Percentiles rank a stretch among this genome's conserved stretches.
Conservation (phyloP, 2,113 vertebrate species). For the Thunnus maccoyii region DNA sequence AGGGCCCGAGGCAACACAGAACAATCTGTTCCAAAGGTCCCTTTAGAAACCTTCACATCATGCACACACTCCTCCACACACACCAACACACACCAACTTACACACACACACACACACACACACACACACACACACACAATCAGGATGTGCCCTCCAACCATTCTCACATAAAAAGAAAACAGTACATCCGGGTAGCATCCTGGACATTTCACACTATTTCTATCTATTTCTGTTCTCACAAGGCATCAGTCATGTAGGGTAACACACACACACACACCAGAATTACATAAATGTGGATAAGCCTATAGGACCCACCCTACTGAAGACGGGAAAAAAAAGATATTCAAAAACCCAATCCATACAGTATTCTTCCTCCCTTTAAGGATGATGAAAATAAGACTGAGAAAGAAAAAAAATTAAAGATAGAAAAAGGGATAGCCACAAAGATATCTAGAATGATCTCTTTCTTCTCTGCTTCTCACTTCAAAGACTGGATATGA, state of each 20-base stretch:
- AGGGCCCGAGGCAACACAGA: constrained; percentile 24
- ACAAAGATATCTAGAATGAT: constrained; percentile 68
- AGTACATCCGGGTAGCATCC: constrained; percentile 18
- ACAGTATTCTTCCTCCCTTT: constrained; percentile 27
- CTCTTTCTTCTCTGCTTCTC: constrained; percentile 67
- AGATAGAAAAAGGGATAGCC: constrained; percentile 37
- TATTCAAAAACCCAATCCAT: constrained; percentile 37
- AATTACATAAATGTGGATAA: constrained; percentile 19
- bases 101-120: too few species aligned
- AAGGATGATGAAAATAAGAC: constrained; percentile 61
- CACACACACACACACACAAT: background rate
- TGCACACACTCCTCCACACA: background rate
- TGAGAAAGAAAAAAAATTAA: constrained; percentile 10
- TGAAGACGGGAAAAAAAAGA: constrained; percentile 4
- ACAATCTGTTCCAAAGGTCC: constrained; percentile 54
- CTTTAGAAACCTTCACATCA: constrained; percentile 33
- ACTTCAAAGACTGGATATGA: constrained; percentile 84
- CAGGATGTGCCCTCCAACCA: constrained; percentile 37
- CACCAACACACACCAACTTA: background rate
- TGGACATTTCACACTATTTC: constrained; percentile 51
- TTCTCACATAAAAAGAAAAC: constrained; percentile 43
- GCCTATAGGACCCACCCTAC: constrained; percentile 12
- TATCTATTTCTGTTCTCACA: constrained; percentile 33
- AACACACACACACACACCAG: constrained; percentile 10
- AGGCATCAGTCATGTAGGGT: constrained; percentile 27